A percentile compares a stretch with the other conserved stretches of the same genome.
phyloP scores from a whole-genome alignment of 2,888 invertebrate genomes.

The Pachliopta kotzebuea region DNA sequence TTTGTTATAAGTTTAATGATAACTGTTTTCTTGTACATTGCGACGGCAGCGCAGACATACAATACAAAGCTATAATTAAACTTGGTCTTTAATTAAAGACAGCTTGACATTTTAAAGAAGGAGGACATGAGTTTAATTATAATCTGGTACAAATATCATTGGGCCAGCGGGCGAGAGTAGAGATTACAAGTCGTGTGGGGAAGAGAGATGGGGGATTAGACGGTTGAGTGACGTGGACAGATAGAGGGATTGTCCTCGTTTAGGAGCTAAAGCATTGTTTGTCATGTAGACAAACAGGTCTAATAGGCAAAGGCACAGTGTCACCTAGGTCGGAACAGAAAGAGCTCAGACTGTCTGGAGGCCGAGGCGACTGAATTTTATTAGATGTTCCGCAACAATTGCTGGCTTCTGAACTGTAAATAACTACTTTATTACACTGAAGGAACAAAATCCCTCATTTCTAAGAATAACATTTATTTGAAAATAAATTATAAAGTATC shows the following conservation, averaged over 20 bases:
- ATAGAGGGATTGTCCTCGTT: constrained; percentile 69
- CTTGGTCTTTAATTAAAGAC: constrained; percentile 71
- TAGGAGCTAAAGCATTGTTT: constrained; percentile 69
- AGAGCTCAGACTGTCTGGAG: constrained; percentile 51
- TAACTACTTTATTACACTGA: not conserved
- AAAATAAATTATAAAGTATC: too few species aligned
- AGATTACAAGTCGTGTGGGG: constrained; percentile 59
- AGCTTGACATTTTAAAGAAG: constrained; percentile 79
- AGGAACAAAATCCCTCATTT: too few species aligned
- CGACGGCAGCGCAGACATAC: constrained; percentile 16
- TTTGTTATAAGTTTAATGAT: not conserved
- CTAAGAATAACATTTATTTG: too few species aligned
- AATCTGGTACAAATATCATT: constrained; percentile 79
- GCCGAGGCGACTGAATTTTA: constrained; percentile 18
- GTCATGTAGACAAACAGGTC: constrained; percentile 49
- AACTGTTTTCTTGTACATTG: not conserved
- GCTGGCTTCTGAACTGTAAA: not conserved
- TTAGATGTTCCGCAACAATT: not conserved
- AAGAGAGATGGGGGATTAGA: constrained; percentile 46
- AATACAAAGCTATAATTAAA: constrained; percentile 61
- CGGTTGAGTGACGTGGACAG: constrained; percentile 59
- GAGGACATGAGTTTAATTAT: constrained; percentile 77
- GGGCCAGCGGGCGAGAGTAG: constrained; percentile 72
- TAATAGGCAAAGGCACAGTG: constrained; percentile 51
- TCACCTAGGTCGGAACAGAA: constrained; percentile 42